Evolutionary conservation across 1,140 invertebrate species (phyloP), one percentile per base, ranked within the genome.

Genomic region (Neotoxoptera formosana): DNA sequence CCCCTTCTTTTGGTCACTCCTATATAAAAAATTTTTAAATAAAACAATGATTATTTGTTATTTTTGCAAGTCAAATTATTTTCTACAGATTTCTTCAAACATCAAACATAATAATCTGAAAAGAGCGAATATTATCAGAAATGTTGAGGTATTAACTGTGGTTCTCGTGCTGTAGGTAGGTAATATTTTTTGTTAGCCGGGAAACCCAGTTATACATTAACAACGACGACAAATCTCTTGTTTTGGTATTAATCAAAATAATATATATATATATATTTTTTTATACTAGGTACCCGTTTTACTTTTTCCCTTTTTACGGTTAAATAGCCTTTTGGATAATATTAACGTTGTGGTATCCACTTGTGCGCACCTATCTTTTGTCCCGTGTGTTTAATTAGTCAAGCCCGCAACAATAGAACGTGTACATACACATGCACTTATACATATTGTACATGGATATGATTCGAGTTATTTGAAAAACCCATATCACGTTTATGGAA

Each of bases 301-400:
- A 21, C 34, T 45, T 48, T 51, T 34, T n/a, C n/a, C 34, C 48
- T 51, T 51, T 48, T 51, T 88, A 51, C n/a, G 86, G 86, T 88
- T 17, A 34, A 86, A 45, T 86, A 45, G 47, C 45, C 1, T 88
- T 88, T 88, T 9, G 17, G 25, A 88, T 51, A 48, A n/a, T 88
- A 88, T 88, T 88, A 45, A 45, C 21, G 36, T 76, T 87, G 45
- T 45, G 30, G 45, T 47, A 87, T 87, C 45, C 84, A 76, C 60
- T 76, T n/a, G 60, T 6, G 84, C 11, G 84, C 45, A n/a, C 45
- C 25, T n/a, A 88, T 51, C 86, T 88, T 88, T 88, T 51, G 47
- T 88, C 86, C 30, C 47, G 9, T 34, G 47, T 48, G 86, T 48
- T 88, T 88, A 51, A 88, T 88, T 88, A 51, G 86, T 88, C 47